Conservation (phyloP, 2,113 vertebrate species). For the Setophaga coronata region DNA sequence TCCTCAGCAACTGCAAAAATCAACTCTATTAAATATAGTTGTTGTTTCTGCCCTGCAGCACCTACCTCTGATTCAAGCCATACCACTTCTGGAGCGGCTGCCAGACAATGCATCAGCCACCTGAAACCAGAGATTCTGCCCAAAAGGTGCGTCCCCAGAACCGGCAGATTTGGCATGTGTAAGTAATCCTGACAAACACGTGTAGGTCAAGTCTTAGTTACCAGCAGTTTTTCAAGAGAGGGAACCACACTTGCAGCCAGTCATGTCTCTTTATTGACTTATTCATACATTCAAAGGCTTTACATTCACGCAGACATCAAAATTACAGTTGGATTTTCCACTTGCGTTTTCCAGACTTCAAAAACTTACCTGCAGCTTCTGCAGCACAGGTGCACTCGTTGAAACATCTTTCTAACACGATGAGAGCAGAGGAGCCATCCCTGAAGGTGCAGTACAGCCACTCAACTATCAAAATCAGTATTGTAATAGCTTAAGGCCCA, state of each 20-base stretch:
- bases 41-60: neutral
- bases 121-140: neutral
- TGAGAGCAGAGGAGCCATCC: neutral
- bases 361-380: constrained; percentile 12
- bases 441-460: neutral
- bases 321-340: neutral
- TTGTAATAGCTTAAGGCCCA: accelerated
- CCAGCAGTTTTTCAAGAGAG: neutral
- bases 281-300: neutral
- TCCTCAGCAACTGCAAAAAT: accelerated
- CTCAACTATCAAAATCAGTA: accelerated
- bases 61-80: neutral
- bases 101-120: neutral
- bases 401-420: neutral
- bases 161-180: accelerated
- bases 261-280: constrained; percentile 1
- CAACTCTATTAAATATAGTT: neutral
- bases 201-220: no score
- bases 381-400: accelerated
- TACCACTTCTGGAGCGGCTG: accelerated
- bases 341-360: neutral
- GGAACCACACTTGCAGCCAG: neutral
- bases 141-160: neutral
- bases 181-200: accelerated
- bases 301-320: neutral